Evolutionary conservation across 1,140 invertebrate genomes (phyloP).

Genomic region (Pseudomyrmex flavicornis): DNA sequence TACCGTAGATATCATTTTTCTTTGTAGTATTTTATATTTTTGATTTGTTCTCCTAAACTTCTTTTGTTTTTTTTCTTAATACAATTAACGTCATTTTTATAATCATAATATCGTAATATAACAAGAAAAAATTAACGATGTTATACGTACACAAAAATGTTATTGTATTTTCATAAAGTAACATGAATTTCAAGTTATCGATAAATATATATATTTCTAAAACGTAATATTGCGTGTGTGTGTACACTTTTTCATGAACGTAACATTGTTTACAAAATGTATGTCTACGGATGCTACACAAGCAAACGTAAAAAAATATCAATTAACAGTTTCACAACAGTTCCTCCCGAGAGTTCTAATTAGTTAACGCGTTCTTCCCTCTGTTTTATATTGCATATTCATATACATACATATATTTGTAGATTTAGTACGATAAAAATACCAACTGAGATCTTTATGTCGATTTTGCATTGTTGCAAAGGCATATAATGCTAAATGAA

Average conservation of each 20-base stretch:
- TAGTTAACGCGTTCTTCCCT: conserved; percentile 11
- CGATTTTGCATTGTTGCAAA: neutral
- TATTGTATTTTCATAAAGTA: neutral
- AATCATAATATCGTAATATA: neutral
- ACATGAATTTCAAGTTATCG: neutral
- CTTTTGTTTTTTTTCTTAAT: conserved; percentile 14
- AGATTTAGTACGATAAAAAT: conserved; percentile 1
- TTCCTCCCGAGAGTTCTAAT: conserved; percentile 25
- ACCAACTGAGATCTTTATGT: neutral
- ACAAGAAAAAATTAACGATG: neutral
- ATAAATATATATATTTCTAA: neutral
- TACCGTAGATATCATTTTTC: conserved; percentile 8
- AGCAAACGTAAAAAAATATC: conserved; percentile 31
- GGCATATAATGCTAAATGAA: neutral
- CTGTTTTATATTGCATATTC: neutral
- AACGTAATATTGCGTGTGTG: neutral
- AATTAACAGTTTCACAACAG: conserved; percentile 8
- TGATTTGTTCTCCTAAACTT: conserved; percentile 11
- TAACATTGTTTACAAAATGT: neutral
- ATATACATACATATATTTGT: conserved; percentile 9
- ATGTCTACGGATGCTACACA: conserved; percentile 13
- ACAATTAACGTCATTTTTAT: neutral
- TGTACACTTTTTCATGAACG: neutral
- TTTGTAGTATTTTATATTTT: neutral
- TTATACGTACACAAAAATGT: neutral